A percentile compares a stretch with the other conserved stretches of the same genome.
phyloP scores from a whole-genome alignment of 2,888 invertebrate genomes.

The Pemphredon lugubris region DNA sequence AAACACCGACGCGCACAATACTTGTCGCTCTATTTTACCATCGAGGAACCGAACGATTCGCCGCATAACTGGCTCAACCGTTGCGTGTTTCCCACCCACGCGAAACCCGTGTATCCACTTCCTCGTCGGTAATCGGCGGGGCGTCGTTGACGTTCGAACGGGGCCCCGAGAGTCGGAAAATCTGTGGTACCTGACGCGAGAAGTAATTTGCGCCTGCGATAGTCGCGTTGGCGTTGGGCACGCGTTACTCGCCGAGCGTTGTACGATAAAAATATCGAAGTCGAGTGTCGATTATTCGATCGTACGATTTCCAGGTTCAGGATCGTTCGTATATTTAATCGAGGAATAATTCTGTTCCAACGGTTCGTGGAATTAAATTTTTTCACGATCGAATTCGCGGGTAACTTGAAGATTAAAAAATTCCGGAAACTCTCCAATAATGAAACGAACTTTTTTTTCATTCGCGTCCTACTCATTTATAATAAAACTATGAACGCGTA shows the following conservation, averaged over 20 bases:
- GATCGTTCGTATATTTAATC: too few relatives aligned
- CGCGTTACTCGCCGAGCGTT: background rate
- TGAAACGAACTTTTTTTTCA: too few relatives aligned
- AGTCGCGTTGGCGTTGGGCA: slow-evolving; percentile 38
- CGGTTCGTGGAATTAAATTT: too few relatives aligned
- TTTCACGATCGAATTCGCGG: too few relatives aligned
- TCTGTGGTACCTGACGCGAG: slow-evolving; percentile 23
- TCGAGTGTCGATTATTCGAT: slow-evolving; percentile 3
- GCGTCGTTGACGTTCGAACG: too few relatives aligned
- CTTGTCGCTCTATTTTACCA: slow-evolving; percentile 59
- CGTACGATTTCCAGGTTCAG: too few relatives aligned
- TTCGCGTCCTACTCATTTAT: too few relatives aligned
- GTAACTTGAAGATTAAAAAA: too few relatives aligned
- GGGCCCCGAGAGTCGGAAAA: slow-evolving; percentile 52
- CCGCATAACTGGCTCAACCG: slow-evolving; percentile 59
- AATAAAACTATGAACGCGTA: too few relatives aligned
- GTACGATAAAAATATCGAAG: background rate
- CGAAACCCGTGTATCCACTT: slow-evolving; percentile 54
- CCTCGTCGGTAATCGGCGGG: slow-evolving; percentile 50
- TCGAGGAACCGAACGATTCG: slow-evolving; percentile 38
- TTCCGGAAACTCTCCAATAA: too few relatives aligned
- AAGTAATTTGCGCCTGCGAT: slow-evolving; percentile 50
- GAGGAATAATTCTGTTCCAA: too few relatives aligned
- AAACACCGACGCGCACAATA: slow-evolving; percentile 18
- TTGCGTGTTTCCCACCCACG: slow-evolving; percentile 67